Percentiles rank a stretch among this genome's conserved stretches.
Conservation (phyloP, 1,140 invertebrate species). For the Cephus cinctus region DNA sequence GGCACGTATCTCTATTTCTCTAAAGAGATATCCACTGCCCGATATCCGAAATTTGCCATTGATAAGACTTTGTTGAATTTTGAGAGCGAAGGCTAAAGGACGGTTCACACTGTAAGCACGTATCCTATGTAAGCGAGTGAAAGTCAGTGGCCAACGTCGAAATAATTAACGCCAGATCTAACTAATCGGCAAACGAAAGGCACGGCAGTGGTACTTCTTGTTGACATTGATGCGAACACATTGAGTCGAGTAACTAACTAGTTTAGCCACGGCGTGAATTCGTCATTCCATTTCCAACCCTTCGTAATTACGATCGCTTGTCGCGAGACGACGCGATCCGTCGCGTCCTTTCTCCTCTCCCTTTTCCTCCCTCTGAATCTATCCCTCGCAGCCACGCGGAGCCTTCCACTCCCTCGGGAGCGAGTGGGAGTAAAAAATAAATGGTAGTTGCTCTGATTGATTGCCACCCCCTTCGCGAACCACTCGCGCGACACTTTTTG, state of each 20-base stretch:
- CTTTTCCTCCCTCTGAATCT: neutral
- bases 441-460: slow-evolving; percentile 28
- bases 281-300: slow-evolving; percentile 18
- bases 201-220: no score
- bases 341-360: neutral
- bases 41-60: no score
- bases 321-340: slow-evolving; percentile 8
- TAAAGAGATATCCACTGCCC: no score
- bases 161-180: no score
- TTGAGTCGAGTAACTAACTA: slow-evolving; percentile 23
- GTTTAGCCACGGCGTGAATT: slow-evolving; percentile 22
- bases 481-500: slow-evolving; percentile 10
- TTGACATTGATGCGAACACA: slow-evolving; percentile 20
- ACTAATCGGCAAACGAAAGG: no score
- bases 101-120: no score
- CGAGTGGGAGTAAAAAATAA: slow-evolving; percentile 24
- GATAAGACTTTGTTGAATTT: no score
- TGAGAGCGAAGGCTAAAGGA: no score
- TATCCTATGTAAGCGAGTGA: no score
- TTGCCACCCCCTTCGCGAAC: slow-evolving; percentile 16
- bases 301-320: slow-evolving; percentile 22
- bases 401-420: neutral
- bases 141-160: no score
- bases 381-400: neutral
- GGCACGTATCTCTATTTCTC: no score